A percentile compares a stretch with the other conserved stretches of the same genome.
These are phyloP conservation scores for Rachycentron canadum DNA, from an alignment of 2,797 vertebrate genomes.

Conservation along the genomic window DNA sequence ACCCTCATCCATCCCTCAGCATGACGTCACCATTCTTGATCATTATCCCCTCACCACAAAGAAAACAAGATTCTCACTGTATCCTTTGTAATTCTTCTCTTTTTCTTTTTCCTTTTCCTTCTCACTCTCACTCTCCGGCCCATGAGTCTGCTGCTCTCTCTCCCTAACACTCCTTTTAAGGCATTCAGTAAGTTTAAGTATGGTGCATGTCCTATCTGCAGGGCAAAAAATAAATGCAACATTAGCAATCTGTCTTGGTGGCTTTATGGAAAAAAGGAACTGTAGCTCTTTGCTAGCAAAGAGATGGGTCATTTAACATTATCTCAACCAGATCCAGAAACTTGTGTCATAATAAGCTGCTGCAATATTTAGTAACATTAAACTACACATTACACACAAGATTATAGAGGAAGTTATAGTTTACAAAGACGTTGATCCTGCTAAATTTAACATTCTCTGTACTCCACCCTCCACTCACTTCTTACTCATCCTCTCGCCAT, in stretches of 20 bases:
- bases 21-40: constrained; percentile 37
- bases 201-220: constrained; percentile 17
- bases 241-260: constrained; percentile 43
- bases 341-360: constrained; percentile 14
- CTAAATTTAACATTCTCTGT: constrained; percentile 3
- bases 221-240: constrained; percentile 18
- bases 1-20: constrained; percentile 27
- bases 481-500: background rate
- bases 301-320: constrained; percentile 1
- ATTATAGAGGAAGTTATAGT: background rate
- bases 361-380: constrained; percentile 17
- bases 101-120: constrained; percentile 5
- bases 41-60: constrained; percentile 36
- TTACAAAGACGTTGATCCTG: background rate
- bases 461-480: constrained; percentile 5
- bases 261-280: constrained; percentile 12
- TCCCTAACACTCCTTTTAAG: constrained; percentile 50
- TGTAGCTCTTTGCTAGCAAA: constrained; percentile 14
- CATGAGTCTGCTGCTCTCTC: background rate
- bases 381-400: constrained; percentile 14
- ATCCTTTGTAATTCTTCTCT: background rate
- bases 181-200: constrained; percentile 29
- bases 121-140: constrained; percentile 3
- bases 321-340: background rate
- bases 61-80: background rate